Base-by-base conservation (phyloP, 2,797 vertebrate species). In the Sciurus vulgaris region DNA sequence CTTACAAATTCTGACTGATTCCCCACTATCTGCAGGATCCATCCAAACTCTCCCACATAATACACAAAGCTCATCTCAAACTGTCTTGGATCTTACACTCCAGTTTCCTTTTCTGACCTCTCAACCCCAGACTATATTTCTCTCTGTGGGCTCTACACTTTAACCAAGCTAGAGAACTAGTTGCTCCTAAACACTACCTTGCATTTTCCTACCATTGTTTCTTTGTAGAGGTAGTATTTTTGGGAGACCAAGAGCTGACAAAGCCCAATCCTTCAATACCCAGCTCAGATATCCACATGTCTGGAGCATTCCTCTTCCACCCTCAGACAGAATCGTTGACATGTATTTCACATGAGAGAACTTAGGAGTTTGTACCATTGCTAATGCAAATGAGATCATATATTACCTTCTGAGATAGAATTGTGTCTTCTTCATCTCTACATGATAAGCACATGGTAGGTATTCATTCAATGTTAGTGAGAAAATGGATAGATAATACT, bases 401-500 rank as follows among this genome's bases (percentile, higher is more conserved):
- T n/a, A 76, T 56, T 87, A 92, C 85, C 61, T 93, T 94, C 59
- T 92, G 22, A 12, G 13, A 83, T 73, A 38, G 69, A 38, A 86
- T 2, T 74, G 2, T 54, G 38, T 82, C 51, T 74, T 90, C 44
- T 20, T 95, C 86, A 78, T 69, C 67, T 95, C 59, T 65, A 33
- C 35, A 56, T 51, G 67, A 33, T 73, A 69, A 94, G 54, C 20
- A 72, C 38, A 82, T 14, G 92, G 33, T 14, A 89, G 47, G 3
- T 44, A 0, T 41, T 56, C 56, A 51, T 77, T 76, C 88, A 65
- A 38, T 76, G 86, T 41, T 35, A 95, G 13, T 51, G 3, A 89
- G 38, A 92, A 13, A 49, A 76, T 77, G 35, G 72, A 72, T 73
- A 28, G 72, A 56, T 83, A 67, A 89, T 91, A 86, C 67, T 97